Evolutionary conservation across 2,888 invertebrate species (phyloP).

Genomic region (Oscheius myriophilus): DNA sequence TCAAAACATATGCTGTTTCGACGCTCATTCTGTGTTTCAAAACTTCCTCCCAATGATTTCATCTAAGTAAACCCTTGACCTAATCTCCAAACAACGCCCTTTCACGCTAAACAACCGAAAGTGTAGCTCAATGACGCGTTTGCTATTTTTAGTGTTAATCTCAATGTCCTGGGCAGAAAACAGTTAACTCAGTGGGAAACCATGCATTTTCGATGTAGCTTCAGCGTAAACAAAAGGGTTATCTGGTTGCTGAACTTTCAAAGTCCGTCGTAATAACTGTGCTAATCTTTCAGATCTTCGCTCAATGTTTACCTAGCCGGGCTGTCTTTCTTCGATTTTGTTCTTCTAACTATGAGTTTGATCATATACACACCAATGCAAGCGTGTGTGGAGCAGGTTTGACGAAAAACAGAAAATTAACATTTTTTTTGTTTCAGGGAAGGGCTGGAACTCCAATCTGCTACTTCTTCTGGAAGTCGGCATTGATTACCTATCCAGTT

Average conservation of each 20-base stretch:
- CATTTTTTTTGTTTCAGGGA: slow-evolving; percentile 14
- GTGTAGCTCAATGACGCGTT: too few relatives aligned
- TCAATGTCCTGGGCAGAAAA: too few relatives aligned
- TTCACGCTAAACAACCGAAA: too few relatives aligned
- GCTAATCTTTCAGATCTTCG: slow-evolving; percentile 51
- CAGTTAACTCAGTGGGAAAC: too few relatives aligned
- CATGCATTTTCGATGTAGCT: too few relatives aligned
- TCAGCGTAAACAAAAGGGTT: too few relatives aligned
- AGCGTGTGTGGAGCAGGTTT: slow-evolving; percentile 51
- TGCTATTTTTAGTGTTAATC: too few relatives aligned
- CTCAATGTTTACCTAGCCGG: slow-evolving; percentile 70
- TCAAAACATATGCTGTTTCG: too few relatives aligned
- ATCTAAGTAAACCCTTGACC: too few relatives aligned
- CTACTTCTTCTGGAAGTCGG: slow-evolving; percentile 66
- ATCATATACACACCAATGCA: slow-evolving; percentile 64
- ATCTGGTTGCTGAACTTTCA: background rate
- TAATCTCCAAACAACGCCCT: too few relatives aligned
- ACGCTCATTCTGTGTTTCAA: too few relatives aligned
- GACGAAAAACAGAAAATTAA: background rate
- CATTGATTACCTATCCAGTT: slow-evolving; percentile 61
- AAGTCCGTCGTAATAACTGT: background rate
- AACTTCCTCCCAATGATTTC: too few relatives aligned
- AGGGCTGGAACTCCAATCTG: slow-evolving; percentile 42
- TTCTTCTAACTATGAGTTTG: slow-evolving; percentile 61
- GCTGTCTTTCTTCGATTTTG: slow-evolving; percentile 65